Percentiles rank a stretch among this genome's conserved stretches.
Evolutionary conservation across 2,888 invertebrate genomes (phyloP).

Genomic region (Parnassius orleans): DNA sequence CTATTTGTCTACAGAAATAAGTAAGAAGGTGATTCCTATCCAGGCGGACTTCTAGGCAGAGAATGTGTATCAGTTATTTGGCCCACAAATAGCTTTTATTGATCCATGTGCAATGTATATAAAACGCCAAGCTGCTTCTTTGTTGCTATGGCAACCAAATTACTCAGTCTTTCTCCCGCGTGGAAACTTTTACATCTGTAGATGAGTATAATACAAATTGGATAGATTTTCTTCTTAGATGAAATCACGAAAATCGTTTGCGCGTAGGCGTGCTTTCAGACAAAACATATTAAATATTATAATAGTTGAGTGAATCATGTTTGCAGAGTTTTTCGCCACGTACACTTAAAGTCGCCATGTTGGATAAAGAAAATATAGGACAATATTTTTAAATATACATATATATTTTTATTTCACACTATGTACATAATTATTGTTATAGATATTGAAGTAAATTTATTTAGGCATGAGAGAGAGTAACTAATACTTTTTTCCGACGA

Average conservation of each 20-base stretch:
- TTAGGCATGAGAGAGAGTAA: no score
- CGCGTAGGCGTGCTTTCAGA: constrained; percentile 45
- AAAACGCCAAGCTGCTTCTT: background rate
- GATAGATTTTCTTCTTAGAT: constrained; percentile 26
- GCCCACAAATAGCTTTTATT: no score
- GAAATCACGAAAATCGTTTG: constrained; percentile 4
- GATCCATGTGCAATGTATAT: no score
- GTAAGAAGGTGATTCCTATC: no score
- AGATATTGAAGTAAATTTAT: no score
- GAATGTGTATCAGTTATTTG: no score
- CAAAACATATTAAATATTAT: constrained; percentile 51
- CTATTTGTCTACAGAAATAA: no score
- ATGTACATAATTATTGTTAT: no score
- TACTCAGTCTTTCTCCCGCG: background rate
- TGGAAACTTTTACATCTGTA: constrained; percentile 2
- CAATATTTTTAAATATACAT: background rate
- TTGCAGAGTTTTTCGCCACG: constrained; percentile 6
- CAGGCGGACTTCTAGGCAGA: no score
- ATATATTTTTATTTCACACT: no score
- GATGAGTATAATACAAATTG: constrained; percentile 1
- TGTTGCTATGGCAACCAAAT: background rate
- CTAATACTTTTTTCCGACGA: no score
- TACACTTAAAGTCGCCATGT: constrained; percentile 4
- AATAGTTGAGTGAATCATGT: constrained; percentile 41
- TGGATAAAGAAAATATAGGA: constrained; percentile 9